These are phyloP conservation scores for Zophobas morio DNA, from an alignment of 1,140 invertebrate species.

Conservation along the genomic window DNA sequence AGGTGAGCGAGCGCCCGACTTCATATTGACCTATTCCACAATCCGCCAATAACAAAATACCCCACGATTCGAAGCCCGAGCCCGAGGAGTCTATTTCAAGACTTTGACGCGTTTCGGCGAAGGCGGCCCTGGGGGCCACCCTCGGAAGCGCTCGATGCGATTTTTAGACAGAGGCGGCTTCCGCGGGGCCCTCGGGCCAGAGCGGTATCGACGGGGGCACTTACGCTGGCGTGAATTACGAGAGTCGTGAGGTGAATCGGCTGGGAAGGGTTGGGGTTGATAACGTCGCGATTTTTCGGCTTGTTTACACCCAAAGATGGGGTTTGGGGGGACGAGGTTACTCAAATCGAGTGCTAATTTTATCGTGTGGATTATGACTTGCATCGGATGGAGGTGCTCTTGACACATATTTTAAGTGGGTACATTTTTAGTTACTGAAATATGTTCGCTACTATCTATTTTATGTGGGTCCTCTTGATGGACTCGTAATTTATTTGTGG, in stretches of 20 bases:
- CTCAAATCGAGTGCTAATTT: too few species aligned
- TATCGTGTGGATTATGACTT: too few species aligned
- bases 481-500: too few species aligned
- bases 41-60: conserved; percentile 57
- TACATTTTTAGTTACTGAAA: conserved; percentile 33
- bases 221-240: too few species aligned
- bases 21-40: conserved; percentile 54
- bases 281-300: too few species aligned
- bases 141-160: neutral
- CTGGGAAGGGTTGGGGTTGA: too few species aligned
- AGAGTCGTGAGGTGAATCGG: too few species aligned
- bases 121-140: conserved; percentile 3
- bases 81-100: conserved; percentile 51
- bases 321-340: too few species aligned
- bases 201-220: too few species aligned
- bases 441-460: neutral
- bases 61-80: conserved; percentile 13
- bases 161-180: neutral
- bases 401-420: conserved; percentile 12
- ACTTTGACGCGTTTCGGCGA: conserved; percentile 35
- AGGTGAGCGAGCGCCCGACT: conserved; percentile 70
- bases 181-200: neutral
- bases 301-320: too few species aligned
- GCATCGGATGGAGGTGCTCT: conserved; percentile 7
- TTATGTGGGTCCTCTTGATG: too few species aligned